Conservation (phyloP, 2,888 invertebrate genomes). For the Leistus spinibarbis region DNA sequence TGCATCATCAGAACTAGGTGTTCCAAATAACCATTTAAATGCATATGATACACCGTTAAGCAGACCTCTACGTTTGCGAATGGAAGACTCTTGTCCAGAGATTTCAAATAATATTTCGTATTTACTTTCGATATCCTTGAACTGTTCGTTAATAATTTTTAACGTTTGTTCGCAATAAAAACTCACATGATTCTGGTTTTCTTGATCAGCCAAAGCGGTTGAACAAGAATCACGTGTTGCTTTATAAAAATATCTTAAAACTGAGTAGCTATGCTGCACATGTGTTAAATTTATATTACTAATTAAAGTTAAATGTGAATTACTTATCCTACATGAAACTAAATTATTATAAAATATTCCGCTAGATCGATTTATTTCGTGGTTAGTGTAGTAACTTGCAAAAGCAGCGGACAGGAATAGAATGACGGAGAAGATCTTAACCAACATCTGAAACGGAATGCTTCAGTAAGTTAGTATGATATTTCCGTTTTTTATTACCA, state of each 20-base stretch:
- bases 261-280: not conserved
- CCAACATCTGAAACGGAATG: conserved; percentile 39
- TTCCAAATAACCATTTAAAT: not conserved
- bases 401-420: too few relatives aligned
- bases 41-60: not conserved
- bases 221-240: not conserved
- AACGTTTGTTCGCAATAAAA: conserved; percentile 14
- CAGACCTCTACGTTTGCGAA: not conserved
- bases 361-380: too few relatives aligned
- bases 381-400: too few relatives aligned
- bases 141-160: conserved; percentile 5
- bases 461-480: conserved; percentile 38
- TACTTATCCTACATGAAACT: too few relatives aligned
- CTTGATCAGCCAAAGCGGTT: not conserved
- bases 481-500: conserved; percentile 27
- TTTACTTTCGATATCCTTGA: conserved; percentile 5
- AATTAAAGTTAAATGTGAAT: too few relatives aligned
- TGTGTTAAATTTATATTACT: too few relatives aligned
- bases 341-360: too few relatives aligned
- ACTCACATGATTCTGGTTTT: conserved; percentile 6
- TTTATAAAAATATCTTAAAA: conserved; percentile 18
- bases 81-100: not conserved
- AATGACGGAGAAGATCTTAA: too few relatives aligned
- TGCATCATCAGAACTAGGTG: conserved; percentile 27
- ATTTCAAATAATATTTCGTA: not conserved